These are phyloP conservation scores for Pipa parva DNA, from an alignment of 2,113 vertebrate genomes.

Conservation along the genomic window DNA sequence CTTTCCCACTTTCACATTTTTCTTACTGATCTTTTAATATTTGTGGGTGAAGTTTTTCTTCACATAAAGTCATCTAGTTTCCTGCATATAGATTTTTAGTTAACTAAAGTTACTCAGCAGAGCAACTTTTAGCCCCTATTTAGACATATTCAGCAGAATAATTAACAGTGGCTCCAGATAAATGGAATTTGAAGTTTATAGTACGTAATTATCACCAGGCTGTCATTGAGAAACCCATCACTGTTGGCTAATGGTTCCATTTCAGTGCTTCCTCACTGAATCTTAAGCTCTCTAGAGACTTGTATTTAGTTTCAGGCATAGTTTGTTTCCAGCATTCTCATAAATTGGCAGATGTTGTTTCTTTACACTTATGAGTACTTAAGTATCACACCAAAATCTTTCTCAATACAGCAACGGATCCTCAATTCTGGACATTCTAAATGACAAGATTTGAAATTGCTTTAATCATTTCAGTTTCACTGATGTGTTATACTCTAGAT, in stretches of 20 bases:
- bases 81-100: no score
- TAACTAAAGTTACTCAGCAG: no score
- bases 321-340: conserved; percentile 32
- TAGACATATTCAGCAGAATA: conserved; percentile 13
- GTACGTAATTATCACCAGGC: conserved; percentile 35
- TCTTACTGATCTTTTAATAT: no score
- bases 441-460: conserved; percentile 20
- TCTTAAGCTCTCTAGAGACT: conserved; percentile 28
- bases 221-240: conserved; percentile 37
- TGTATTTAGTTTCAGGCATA: conserved; percentile 24
- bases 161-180: conserved; percentile 20
- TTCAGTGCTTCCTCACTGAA: conserved; percentile 28
- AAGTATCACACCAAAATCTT: conserved; percentile 36
- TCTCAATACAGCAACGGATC: conserved; percentile 28
- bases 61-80: no score
- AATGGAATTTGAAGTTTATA: conserved; percentile 28
- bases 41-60: no score
- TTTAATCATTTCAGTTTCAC: conserved; percentile 9
- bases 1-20: no score
- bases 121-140: neutral
- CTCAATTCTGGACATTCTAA: conserved; percentile 24
- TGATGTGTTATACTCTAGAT: no score
- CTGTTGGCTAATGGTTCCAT: conserved; percentile 31
- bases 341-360: conserved; percentile 38
- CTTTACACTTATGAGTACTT: conserved; percentile 27